phyloP scores from a whole-genome alignment of 2,888 invertebrate genomes.

The Neuroscelio doddi region DNA sequence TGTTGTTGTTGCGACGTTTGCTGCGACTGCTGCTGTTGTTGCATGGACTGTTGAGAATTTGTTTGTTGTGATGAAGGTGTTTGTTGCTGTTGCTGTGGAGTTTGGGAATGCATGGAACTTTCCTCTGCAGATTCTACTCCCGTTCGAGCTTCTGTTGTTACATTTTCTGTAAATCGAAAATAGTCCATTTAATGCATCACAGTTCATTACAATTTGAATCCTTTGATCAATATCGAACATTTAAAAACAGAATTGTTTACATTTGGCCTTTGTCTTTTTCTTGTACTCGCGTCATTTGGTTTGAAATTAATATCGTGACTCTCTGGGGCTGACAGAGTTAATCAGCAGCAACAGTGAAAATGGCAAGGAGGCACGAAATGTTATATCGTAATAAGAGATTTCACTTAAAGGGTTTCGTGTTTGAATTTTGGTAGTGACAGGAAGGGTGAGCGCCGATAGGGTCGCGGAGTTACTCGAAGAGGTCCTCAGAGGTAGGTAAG shows the following conservation, averaged over 20 bases:
- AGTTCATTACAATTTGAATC: too few species aligned
- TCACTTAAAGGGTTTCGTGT: slow-evolving; percentile 72
- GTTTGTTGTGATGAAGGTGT: slow-evolving; percentile 64
- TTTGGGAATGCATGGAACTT: slow-evolving; percentile 67
- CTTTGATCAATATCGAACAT: too few species aligned
- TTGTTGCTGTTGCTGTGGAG: slow-evolving; percentile 61
- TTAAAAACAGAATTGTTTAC: too few species aligned
- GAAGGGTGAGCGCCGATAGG: slow-evolving; percentile 55
- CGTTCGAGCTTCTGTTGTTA: slow-evolving; percentile 64
- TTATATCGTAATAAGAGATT: slow-evolving; percentile 72
- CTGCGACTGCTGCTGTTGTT: slow-evolving; percentile 58
- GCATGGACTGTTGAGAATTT: slow-evolving; percentile 53
- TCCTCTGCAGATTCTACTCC: slow-evolving; percentile 66
- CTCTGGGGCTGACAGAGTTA: slow-evolving; percentile 72
- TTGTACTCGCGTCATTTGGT: slow-evolving; percentile 60
- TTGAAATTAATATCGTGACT: slow-evolving; percentile 72
- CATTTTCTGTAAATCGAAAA: slow-evolving; percentile 58
- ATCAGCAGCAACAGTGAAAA: slow-evolving; percentile 62
- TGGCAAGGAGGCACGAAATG: slow-evolving; percentile 56
- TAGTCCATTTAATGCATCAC: neutral
- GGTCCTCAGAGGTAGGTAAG: slow-evolving; percentile 35
- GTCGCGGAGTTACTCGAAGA: slow-evolving; percentile 44
- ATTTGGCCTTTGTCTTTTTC: slow-evolving; percentile 41
- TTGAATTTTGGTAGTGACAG: slow-evolving; percentile 72
- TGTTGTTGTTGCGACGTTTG: slow-evolving; percentile 64